These are phyloP conservation scores for Eulemur albifrons DNA, from an alignment of 2,797 vertebrate species.

Conservation along the genomic window DNA sequence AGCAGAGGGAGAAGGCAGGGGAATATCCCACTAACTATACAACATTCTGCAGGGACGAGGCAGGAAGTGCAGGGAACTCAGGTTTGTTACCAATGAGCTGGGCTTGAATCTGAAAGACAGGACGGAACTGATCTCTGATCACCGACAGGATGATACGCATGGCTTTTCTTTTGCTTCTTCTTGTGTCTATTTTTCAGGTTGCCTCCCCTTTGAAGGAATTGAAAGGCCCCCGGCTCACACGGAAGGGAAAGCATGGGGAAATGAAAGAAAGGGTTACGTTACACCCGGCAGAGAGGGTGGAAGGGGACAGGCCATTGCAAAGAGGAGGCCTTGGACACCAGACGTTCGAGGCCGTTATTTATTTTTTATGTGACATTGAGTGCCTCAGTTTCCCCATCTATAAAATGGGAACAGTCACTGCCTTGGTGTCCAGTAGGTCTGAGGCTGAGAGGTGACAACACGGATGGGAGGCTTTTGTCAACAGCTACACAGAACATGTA, in stretches of 20 bases:
- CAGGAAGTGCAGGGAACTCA: rapidly evolving
- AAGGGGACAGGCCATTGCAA: background rate
- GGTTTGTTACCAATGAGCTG: background rate
- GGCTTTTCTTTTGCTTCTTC: background rate
- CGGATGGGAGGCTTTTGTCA: too few species aligned
- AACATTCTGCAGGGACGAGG: rapidly evolving
- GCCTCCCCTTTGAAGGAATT: background rate
- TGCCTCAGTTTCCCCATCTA: background rate
- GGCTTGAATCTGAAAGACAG: rapidly evolving
- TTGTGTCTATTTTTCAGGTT: background rate
- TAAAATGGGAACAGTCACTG: background rate
- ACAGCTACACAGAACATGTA: rapidly evolving
- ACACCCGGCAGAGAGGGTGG: background rate
- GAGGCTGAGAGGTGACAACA: background rate
- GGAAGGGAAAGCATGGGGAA: too few species aligned
- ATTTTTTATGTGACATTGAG: rapidly evolving
- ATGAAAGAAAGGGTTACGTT: rapidly evolving
- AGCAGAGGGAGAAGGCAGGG: rapidly evolving
- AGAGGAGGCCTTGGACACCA: background rate
- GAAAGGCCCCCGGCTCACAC: background rate
- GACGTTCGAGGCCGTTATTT: rapidly evolving
- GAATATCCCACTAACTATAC: rapidly evolving
- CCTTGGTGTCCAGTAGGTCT: background rate
- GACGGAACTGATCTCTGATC: rapidly evolving
- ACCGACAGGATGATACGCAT: rapidly evolving